A percentile compares a stretch with the other conserved stretches of the same genome.
Evolutionary conservation across 1,140 invertebrate species (phyloP).

Genomic region (Parasteatoda tepidariorum): DNA sequence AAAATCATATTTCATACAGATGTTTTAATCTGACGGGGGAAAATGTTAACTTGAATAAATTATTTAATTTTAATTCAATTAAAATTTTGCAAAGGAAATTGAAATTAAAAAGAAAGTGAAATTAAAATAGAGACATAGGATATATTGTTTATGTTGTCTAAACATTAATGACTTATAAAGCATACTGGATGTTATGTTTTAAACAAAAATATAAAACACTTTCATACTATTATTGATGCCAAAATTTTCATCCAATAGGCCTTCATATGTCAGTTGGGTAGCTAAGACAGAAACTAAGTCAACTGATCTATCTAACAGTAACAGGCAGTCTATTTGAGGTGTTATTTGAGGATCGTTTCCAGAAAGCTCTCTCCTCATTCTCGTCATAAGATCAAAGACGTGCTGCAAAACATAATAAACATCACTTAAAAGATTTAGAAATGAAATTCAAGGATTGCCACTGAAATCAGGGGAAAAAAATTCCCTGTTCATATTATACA

Average conservation of each 20-base stretch:
- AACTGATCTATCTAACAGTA: constrained; percentile 88
- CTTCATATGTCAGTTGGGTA: constrained; percentile 97
- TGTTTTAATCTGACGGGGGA: too few species aligned
- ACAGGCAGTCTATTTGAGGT: constrained; percentile 85
- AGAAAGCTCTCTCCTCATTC: constrained; percentile 78
- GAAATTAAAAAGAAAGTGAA: too few species aligned
- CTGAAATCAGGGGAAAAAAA: too few species aligned
- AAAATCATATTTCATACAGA: too few species aligned
- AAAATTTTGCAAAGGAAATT: too few species aligned
- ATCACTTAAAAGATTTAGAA: constrained; percentile 13
- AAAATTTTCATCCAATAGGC: constrained; percentile 93
- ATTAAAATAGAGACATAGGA: neutral
- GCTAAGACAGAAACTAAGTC: constrained; percentile 93
- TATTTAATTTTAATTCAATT: too few species aligned
- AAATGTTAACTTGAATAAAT: too few species aligned
- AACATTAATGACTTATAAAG: too few species aligned
- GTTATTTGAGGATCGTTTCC: constrained; percentile 69
- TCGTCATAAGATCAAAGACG: constrained; percentile 87
- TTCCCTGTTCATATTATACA: neutral
- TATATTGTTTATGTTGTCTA: too few species aligned
- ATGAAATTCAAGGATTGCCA: neutral
- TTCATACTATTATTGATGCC: constrained; percentile 78
- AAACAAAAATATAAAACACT: neutral
- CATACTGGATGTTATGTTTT: neutral
- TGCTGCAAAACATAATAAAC: constrained; percentile 70